These are phyloP conservation scores for Brachyistius frenatus DNA, from an alignment of 2,113 vertebrate genomes.

Conservation along the genomic window DNA sequence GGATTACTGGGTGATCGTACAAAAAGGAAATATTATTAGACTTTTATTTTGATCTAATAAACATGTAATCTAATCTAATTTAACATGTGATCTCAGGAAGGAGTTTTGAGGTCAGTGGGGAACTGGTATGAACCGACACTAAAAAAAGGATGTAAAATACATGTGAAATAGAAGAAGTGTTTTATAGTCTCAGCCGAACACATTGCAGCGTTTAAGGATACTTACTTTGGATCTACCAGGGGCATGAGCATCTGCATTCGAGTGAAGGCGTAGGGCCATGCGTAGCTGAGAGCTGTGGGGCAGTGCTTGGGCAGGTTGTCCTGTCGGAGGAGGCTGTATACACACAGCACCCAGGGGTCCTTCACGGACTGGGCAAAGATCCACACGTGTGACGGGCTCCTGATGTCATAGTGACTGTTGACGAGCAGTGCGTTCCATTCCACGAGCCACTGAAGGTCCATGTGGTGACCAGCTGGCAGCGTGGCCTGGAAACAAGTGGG, in stretches of 20 bases:
- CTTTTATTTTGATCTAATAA: conserved; percentile 5
- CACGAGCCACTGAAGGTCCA: conserved; percentile 96
- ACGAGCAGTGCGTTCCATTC: conserved; percentile 95
- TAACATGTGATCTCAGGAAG: not conserved
- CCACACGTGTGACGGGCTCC: conserved; percentile 98
- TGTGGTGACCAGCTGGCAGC: conserved; percentile 88
- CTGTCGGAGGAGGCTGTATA: conserved; percentile 95
- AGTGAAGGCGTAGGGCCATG: conserved; percentile 96
- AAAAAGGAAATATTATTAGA: conserved; percentile 11
- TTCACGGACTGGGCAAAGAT: conserved; percentile 97
- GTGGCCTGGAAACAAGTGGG: conserved; percentile 79
- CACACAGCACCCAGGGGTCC: conserved; percentile 97
- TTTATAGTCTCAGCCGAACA: not conserved
- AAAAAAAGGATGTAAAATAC: conserved; percentile 7
- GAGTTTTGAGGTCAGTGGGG: conserved; percentile 18
- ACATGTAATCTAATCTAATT: conserved; percentile 1
- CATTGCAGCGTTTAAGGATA: not conserved
- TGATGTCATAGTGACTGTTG: conserved; percentile 95
- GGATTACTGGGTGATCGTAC: conserved; percentile 87
- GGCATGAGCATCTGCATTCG: conserved; percentile 95
- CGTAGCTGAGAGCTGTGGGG: conserved; percentile 94
- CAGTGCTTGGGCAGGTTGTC: conserved; percentile 96
- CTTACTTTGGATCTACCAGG: conserved; percentile 95
- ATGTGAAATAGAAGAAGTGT: conserved; percentile 5
- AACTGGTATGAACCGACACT: not conserved